Evolutionary conservation across 2,113 vertebrate genomes (phyloP).

Genomic region (Benthochromis sp.): DNA sequence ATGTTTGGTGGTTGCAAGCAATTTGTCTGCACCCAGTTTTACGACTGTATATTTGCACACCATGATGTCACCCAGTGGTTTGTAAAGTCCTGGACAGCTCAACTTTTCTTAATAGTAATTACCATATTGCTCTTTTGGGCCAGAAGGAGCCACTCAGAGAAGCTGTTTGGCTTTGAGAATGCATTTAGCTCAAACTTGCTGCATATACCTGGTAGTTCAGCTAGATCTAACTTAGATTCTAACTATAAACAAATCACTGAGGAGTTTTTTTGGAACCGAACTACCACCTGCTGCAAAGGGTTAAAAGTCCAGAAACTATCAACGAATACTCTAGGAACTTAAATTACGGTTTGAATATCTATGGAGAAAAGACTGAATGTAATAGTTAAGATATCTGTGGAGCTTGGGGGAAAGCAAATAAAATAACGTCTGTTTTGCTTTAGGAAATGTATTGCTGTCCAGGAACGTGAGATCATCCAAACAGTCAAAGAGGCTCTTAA

Average conservation of each 20-base stretch:
- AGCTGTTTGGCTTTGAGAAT: not conserved
- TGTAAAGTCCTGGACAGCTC: not conserved
- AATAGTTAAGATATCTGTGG: too few relatives aligned
- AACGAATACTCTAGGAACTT: not conserved
- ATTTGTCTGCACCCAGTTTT: not conserved
- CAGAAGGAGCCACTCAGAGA: not conserved
- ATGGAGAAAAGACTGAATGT: not conserved
- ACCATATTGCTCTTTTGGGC: not conserved
- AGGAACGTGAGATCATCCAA: not conserved
- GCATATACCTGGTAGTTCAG: not conserved
- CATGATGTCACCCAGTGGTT: not conserved
- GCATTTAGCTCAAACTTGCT: not conserved
- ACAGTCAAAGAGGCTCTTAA: not conserved
- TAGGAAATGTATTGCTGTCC: not conserved
- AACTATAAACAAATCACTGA: not conserved
- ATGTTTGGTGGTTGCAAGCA: not conserved
- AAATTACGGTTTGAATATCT: not conserved
- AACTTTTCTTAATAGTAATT: not conserved
- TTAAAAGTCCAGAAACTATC: not conserved
- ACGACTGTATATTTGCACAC: not conserved
- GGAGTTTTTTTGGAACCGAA: not conserved
- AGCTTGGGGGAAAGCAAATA: not conserved
- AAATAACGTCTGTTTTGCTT: not conserved
- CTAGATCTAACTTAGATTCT: not conserved
- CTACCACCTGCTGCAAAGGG: not conserved